Evolutionary conservation across 2,113 vertebrate genomes (phyloP).

Genomic region (Spilogale gracilis): DNA sequence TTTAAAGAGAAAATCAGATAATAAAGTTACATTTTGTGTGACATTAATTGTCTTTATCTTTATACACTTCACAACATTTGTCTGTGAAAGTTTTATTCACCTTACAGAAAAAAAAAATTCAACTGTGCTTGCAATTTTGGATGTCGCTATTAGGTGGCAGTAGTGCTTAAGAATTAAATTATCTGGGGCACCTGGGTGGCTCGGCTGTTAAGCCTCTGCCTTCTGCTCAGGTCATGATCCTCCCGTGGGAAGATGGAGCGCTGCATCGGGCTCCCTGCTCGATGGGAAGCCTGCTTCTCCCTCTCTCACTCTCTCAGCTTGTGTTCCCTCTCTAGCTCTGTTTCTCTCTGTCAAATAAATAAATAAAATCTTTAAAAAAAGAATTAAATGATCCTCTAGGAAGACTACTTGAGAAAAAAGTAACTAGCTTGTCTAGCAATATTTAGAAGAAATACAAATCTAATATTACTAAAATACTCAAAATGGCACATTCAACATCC

Average conservation of each 20-base stretch:
- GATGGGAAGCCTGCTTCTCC: no score
- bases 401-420: neutral
- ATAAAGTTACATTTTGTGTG: slow-evolving; percentile 5
- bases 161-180: slow-evolving; percentile 1
- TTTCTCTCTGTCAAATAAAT: no score
- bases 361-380: no score
- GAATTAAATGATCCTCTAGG: neutral
- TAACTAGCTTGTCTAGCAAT: neutral
- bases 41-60: neutral
- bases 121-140: slow-evolving; percentile 69
- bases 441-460: slow-evolving; percentile 46
- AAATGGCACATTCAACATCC: neutral
- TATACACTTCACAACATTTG: slow-evolving; percentile 34
- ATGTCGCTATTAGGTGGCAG: slow-evolving; percentile 38
- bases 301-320: no score
- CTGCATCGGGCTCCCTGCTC: no score
- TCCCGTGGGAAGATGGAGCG: no score
- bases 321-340: no score
- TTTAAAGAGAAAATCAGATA: slow-evolving; percentile 30
- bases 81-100: slow-evolving; percentile 27
- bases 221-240: no score
- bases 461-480: slow-evolving; percentile 18
- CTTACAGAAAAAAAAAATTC: neutral
- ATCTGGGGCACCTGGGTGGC: no score
- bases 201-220: no score